Percentiles rank a stretch among this genome's conserved stretches.
These are phyloP conservation scores for Falcaria lacertinaria DNA, from an alignment of 2,888 invertebrate species.

Conservation along the genomic window DNA sequence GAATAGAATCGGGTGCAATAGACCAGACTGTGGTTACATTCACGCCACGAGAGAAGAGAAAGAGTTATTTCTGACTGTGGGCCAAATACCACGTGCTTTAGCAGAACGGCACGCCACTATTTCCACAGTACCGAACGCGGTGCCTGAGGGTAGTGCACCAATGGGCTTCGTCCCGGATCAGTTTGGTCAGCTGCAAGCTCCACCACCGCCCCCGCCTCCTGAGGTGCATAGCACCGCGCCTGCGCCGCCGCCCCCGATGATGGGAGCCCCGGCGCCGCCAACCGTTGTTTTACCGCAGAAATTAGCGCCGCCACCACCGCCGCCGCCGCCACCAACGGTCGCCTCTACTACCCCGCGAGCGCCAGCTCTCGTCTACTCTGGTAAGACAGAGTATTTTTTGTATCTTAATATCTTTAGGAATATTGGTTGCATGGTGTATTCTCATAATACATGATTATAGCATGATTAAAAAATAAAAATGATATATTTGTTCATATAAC, in stretches of 20 bases:
- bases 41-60: slow-evolving; percentile 58
- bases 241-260: slow-evolving; percentile 16
- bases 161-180: neutral
- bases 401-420: too few species aligned
- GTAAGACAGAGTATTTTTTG: slow-evolving; percentile 17
- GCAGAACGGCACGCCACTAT: slow-evolving; percentile 49
- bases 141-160: neutral
- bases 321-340: slow-evolving; percentile 25
- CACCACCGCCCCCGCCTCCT: slow-evolving; percentile 36
- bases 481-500: too few species aligned
- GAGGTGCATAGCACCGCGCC: slow-evolving; percentile 12
- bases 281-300: slow-evolving; percentile 10
- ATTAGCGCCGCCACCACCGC: slow-evolving; percentile 18
- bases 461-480: too few species aligned
- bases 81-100: slow-evolving; percentile 50
- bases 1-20: slow-evolving; percentile 51
- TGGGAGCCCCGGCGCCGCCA: slow-evolving; percentile 16
- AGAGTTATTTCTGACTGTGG: slow-evolving; percentile 41
- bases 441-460: too few species aligned
- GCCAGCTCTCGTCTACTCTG: slow-evolving; percentile 25
- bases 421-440: too few species aligned
- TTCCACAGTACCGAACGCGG: slow-evolving; percentile 16
- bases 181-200: slow-evolving; percentile 5
- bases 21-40: slow-evolving; percentile 54
- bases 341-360: slow-evolving; percentile 20